These are phyloP conservation scores for Drosophila parabipectinata DNA, from an alignment of 1,140 invertebrate species.

Conservation along the genomic window DNA sequence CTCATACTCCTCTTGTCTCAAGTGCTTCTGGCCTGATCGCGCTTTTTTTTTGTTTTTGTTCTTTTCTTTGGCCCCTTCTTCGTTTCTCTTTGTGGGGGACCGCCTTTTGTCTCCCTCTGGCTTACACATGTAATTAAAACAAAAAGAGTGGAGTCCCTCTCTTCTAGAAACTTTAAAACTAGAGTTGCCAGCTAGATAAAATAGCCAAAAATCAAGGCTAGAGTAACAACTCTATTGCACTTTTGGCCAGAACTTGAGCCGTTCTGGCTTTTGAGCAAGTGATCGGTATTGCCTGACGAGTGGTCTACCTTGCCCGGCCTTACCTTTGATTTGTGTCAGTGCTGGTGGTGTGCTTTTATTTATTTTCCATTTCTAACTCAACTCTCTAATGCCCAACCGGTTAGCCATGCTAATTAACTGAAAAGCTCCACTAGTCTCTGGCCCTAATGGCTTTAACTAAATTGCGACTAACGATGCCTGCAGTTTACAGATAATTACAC, in stretches of 20 bases:
- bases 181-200: not conserved
- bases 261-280: constrained; percentile 6
- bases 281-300: constrained; percentile 13
- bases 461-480: constrained; percentile 22
- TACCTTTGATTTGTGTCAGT: not conserved
- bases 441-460: constrained; percentile 41
- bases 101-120: not conserved
- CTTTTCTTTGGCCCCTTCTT: not conserved
- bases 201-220: too few species aligned
- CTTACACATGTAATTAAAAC: not conserved
- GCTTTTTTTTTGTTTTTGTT: too few species aligned
- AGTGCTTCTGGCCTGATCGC: too few species aligned
- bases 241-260: not conserved
- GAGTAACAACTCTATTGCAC: constrained; percentile 3
- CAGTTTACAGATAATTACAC: not conserved
- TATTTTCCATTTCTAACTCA: constrained; percentile 37
- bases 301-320: constrained; percentile 4
- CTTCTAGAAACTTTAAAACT: not conserved
- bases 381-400: constrained; percentile 45
- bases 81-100: too few species aligned
- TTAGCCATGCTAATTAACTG: constrained; percentile 48
- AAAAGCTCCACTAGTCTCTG: constrained; percentile 22
- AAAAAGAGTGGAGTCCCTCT: not conserved
- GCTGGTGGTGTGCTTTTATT: constrained; percentile 23
- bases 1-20: too few species aligned